Evolutionary conservation across 2,113 vertebrate genomes (phyloP).

Genomic region (Macrotis lagotis): DNA sequence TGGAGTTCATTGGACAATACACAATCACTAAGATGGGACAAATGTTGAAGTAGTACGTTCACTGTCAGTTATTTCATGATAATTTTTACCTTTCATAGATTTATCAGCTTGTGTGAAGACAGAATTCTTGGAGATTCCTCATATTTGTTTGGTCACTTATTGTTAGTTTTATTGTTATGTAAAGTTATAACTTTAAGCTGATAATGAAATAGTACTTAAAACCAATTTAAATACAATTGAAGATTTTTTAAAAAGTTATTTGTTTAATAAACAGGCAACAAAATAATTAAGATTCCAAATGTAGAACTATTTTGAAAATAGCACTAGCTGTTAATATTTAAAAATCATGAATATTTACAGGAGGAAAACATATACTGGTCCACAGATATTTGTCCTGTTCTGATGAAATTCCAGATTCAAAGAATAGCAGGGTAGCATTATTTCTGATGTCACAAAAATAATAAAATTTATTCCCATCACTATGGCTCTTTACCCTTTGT

Average conservation of each 20-base stretch:
- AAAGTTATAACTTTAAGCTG: background rate
- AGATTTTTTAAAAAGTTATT: background rate
- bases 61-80: background rate
- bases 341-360: background rate
- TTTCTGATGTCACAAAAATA: background rate
- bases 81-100: background rate
- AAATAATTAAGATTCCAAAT: background rate
- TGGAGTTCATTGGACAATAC: background rate
- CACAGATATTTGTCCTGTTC: background rate
- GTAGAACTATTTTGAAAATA: background rate
- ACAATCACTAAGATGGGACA: too few species aligned
- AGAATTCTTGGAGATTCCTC: background rate
- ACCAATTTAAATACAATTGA: background rate
- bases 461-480: background rate
- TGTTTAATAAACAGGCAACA: background rate
- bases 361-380: slow-evolving; percentile 39
- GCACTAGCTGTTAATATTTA: background rate
- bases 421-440: background rate
- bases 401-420: background rate
- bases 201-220: background rate
- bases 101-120: background rate
- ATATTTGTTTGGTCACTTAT: background rate
- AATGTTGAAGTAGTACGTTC: background rate
- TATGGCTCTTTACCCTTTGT: background rate
- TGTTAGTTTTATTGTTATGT: background rate